Evolutionary conservation across 2,113 vertebrate species (phyloP).

Genomic region (Phoxinus phoxinus): DNA sequence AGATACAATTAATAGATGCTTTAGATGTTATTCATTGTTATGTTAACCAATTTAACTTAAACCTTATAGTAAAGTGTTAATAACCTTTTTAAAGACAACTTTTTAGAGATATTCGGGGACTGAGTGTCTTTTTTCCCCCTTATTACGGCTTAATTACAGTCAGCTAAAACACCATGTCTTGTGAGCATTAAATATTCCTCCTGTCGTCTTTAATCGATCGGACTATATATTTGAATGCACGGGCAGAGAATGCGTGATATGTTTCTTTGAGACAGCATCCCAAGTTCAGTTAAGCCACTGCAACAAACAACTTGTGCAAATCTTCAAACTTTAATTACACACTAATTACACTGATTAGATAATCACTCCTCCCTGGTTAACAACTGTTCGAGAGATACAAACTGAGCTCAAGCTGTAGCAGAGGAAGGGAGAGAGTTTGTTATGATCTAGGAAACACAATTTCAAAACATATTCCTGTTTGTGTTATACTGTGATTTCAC

Average conservation of each 20-base stretch:
- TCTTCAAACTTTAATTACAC: constrained; percentile 15
- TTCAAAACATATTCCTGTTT: not conserved
- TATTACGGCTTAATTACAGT: not conserved
- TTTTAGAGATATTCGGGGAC: not conserved
- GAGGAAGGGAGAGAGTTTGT: not conserved
- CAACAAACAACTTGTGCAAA: not conserved
- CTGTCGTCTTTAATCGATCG: not conserved
- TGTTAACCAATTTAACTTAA: too few relatives aligned
- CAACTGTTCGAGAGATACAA: not conserved
- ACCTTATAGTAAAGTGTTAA: too few relatives aligned
- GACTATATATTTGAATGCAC: not conserved
- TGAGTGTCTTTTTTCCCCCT: not conserved
- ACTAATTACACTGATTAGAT: constrained; percentile 31
- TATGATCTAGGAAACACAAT: not conserved
- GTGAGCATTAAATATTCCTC: not conserved
- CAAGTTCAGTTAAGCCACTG: constrained; percentile 2
- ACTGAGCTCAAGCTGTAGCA: not conserved
- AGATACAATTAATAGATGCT: too few relatives aligned
- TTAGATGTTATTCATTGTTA: too few relatives aligned
- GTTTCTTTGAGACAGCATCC: not conserved
- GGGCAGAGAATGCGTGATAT: not conserved
- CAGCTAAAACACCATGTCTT: not conserved
- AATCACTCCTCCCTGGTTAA: constrained; percentile 9
- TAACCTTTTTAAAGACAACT: not conserved
- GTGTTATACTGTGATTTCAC: not conserved